Percentiles rank a stretch among this genome's conserved stretches.
These are phyloP conservation scores for Crotalus tigris DNA, from an alignment of 2,113 vertebrate species.

Conservation along the genomic window DNA sequence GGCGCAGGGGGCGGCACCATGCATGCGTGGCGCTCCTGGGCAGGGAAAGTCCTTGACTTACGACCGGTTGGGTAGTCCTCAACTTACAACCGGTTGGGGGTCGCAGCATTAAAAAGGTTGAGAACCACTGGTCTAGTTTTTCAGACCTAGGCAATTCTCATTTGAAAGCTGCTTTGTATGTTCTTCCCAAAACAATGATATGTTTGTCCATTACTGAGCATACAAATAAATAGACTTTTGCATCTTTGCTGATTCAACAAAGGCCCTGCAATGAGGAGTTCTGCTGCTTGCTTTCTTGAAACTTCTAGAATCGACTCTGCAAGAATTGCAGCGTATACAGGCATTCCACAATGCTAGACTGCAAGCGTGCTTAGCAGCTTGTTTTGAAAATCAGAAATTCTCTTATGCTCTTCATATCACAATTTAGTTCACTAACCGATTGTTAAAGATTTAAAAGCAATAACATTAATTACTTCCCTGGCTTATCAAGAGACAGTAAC, in stretches of 20 bases:
- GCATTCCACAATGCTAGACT: not conserved
- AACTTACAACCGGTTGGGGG: too few species aligned
- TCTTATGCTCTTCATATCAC: conserved; percentile 35
- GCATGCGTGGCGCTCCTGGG: too few species aligned
- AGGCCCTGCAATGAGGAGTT: not conserved
- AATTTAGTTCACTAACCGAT: conserved; percentile 52
- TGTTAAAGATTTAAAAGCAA: conserved; percentile 59
- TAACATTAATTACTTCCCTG: conserved; percentile 56
- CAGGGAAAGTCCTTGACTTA: too few species aligned
- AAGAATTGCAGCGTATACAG: not conserved
- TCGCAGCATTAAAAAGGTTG: too few species aligned
- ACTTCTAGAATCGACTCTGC: not conserved
- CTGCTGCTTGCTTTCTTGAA: not conserved
- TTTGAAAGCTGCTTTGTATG: not conserved
- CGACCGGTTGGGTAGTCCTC: too few species aligned
- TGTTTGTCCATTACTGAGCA: not conserved
- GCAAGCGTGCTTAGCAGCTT: not conserved
- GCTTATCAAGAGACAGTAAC: conserved; percentile 61
- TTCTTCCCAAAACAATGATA: not conserved
- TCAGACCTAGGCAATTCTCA: not conserved
- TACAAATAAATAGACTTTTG: not conserved
- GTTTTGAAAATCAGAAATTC: conserved; percentile 31
- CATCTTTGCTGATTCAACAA: not conserved
- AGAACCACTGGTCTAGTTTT: not conserved
- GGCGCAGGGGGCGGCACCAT: too few species aligned